These are phyloP conservation scores for Pogoniulus pusillus DNA, from an alignment of 2,797 vertebrate genomes.

Conservation along the genomic window DNA sequence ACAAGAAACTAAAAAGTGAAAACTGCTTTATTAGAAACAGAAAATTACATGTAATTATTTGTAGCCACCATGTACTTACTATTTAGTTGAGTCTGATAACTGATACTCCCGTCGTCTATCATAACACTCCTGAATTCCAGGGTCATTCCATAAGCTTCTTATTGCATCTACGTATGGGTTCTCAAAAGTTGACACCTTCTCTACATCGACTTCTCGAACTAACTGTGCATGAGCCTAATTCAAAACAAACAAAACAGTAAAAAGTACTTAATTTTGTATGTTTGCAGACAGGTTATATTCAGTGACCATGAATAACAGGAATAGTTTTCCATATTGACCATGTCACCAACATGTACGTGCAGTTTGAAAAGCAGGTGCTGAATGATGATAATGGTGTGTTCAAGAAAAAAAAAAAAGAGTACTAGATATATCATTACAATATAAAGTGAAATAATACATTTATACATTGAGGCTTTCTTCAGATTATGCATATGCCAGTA, in stretches of 20 bases:
- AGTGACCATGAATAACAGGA: not conserved
- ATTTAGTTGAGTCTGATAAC: constrained; percentile 95
- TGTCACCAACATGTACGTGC: fast-evolving
- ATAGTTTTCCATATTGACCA: not conserved
- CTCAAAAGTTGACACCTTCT: constrained; percentile 86
- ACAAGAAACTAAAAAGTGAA: not conserved
- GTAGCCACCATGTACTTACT: constrained; percentile 81
- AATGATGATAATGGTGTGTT: not conserved
- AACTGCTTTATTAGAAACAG: not conserved
- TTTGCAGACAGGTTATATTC: not conserved
- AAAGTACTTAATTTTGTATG: not conserved
- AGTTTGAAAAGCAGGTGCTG: not conserved
- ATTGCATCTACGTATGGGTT: constrained; percentile 93
- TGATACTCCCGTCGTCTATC: constrained; percentile 96
- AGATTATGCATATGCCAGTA: not conserved
- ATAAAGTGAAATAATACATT: not conserved
- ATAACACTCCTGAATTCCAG: constrained; percentile 93
- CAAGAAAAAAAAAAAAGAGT: not conserved
- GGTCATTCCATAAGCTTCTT: constrained; percentile 94
- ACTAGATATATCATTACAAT: not conserved
- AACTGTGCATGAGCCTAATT: constrained; percentile 88
- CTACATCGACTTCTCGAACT: constrained; percentile 92
- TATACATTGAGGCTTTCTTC: not conserved
- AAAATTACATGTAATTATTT: not conserved
- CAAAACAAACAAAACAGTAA: constrained; percentile 23